Base-by-base conservation (phyloP, 2,888 invertebrate genomes). In the Leptinotarsa rubiginosa region DNA sequence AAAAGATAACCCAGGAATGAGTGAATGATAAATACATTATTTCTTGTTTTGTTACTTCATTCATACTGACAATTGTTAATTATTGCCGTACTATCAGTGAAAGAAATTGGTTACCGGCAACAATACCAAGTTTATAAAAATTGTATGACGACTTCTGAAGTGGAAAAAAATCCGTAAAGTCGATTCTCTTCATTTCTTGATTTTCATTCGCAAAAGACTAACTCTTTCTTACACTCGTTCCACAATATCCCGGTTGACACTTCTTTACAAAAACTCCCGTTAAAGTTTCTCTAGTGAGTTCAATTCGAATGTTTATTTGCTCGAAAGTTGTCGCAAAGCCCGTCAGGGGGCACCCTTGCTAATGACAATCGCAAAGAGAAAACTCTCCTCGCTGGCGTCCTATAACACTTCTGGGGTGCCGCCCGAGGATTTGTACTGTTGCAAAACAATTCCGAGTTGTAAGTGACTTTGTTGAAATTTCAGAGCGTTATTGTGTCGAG, bases 401-500 rank as follows among this genome's bases (percentile, higher is more conserved):
- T 41, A 56, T 25, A 62, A 41, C 25, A 10, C 31, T 41, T 41
- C 41, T 13, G 31, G 73, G 69, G 65, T 65, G 47, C 65, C 16
- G 62, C 73, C 54, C 54, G 64, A 41, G 68, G 73, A 73, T 69
- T 73, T 73, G 73, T 69, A 69, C 73, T 50, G 41, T 64, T 64
- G 73, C 73, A 10, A 73, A 73, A 73, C 73, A 65, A 49, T 47
- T 20, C 72, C 12, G 64, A 69, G 64, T 72, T 72, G 72, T 68
- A 68, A 49, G 50, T 18, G 69, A 73, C 65, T 69, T 73, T 69
- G 69, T 52, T 65, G 69, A 69, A 69, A 73, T 65, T 73, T 73
- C 65, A 65, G 56, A 69, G 65, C 67, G 72, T 72, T 59, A 62
- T 67, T 50, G 59, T 72, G 72, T 73, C 69, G 69, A 47, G 49